Conservation (phyloP, 2,888 invertebrate species). For the Drosophila mimetica region DNA sequence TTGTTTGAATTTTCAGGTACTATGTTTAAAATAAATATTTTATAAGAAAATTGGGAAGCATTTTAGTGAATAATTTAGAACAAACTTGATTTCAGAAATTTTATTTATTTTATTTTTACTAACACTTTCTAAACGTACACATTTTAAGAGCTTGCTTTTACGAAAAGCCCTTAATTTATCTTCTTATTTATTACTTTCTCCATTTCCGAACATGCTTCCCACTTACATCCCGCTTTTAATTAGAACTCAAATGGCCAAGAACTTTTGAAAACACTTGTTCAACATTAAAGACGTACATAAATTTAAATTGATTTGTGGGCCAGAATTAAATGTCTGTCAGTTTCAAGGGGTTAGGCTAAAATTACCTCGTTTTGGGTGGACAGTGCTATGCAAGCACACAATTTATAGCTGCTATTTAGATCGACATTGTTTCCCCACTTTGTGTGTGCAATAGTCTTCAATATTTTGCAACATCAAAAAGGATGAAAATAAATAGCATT, state of each 20-base stretch:
- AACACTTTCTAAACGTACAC: no score
- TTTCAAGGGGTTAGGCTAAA: slow-evolving; percentile 2
- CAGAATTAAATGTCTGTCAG: slow-evolving; percentile 19
- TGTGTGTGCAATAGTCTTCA: slow-evolving; percentile 26
- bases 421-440: slow-evolving; percentile 35
- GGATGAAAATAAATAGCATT: slow-evolving; percentile 40
- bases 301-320: slow-evolving; percentile 25
- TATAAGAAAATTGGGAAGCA: no score
- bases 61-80: no score
- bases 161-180: neutral
- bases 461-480: slow-evolving; percentile 41
- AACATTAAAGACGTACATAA: slow-evolving; percentile 22
- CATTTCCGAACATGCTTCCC: slow-evolving; percentile 8
- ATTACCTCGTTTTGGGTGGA: slow-evolving; percentile 10
- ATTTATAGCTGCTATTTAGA: slow-evolving; percentile 31
- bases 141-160: neutral
- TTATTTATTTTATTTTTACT: neutral
- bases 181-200: slow-evolving; percentile 4
- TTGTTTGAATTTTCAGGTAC: no score
- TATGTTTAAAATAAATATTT: no score
- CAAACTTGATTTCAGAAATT: no score
- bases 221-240: slow-evolving; percentile 8
- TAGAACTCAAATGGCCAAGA: slow-evolving; percentile 6
- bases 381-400: slow-evolving; percentile 23
- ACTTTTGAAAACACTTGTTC: slow-evolving; percentile 13